A percentile compares a stretch with the other conserved stretches of the same genome.
These are phyloP conservation scores for Diprion similis DNA, from an alignment of 1,140 invertebrate genomes.

Conservation along the genomic window DNA sequence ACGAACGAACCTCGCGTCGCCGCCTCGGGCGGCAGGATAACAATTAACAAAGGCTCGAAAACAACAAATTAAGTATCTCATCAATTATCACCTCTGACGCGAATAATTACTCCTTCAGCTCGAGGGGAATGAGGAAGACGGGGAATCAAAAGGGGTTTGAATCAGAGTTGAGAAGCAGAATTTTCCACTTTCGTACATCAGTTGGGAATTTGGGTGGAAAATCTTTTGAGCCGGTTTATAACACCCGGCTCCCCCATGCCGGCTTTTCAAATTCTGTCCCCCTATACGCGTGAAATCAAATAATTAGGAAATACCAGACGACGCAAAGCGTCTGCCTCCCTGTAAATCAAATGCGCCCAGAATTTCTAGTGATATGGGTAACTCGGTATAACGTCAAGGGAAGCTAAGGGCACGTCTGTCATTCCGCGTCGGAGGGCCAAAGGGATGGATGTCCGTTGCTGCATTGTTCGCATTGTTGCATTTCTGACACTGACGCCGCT, in stretches of 20 bases:
- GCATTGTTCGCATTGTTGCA: slow-evolving; percentile 7
- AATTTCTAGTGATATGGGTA: slow-evolving; percentile 4
- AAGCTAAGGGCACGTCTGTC: slow-evolving; percentile 6
- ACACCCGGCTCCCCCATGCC: not conserved
- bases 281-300: not conserved
- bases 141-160: not conserved
- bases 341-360: not conserved
- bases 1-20: not conserved
- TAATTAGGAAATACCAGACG: slow-evolving; percentile 4
- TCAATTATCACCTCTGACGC: not conserved
- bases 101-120: not conserved
- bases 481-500: not conserved
- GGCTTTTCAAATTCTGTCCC: not conserved
- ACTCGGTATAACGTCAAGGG: not conserved
- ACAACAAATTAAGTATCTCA: not conserved
- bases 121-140: not conserved
- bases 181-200: not conserved
- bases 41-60: not conserved
- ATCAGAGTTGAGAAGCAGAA: not conserved
- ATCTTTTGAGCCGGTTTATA: not conserved
- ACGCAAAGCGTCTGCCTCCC: not conserved
- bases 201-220: not conserved
- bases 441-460: not conserved
- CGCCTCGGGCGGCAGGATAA: not conserved
- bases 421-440: not conserved